Conservation (phyloP, 2,888 invertebrate genomes). For the Noctua janthina region DNA sequence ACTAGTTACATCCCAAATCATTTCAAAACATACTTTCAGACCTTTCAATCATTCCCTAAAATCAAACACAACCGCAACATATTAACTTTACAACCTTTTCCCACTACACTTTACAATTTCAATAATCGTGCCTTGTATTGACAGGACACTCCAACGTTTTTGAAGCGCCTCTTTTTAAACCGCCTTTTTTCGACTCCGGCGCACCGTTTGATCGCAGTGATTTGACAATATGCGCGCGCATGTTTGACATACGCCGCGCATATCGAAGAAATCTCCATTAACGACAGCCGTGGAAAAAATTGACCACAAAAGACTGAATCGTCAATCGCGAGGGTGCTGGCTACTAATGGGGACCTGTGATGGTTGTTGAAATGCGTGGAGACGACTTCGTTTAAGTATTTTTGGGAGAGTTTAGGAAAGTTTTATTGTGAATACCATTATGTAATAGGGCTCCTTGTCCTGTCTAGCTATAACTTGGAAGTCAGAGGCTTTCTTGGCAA, state of each 20-base stretch:
- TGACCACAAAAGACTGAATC: slow-evolving; percentile 86
- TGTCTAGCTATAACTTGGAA: not conserved
- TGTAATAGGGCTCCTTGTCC: not conserved
- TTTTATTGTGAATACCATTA: not conserved
- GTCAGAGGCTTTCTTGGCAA: not conserved
- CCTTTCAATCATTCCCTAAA: slow-evolving; percentile 52
- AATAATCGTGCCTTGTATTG: slow-evolving; percentile 79
- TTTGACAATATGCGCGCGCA: slow-evolving; percentile 84
- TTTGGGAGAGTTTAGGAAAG: not conserved
- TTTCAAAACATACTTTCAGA: slow-evolving; percentile 1
- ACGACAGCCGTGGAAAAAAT: slow-evolving; percentile 86
- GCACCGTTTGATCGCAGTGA: slow-evolving; percentile 86
- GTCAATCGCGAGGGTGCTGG: slow-evolving; percentile 87
- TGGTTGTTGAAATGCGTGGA: slow-evolving; percentile 68
- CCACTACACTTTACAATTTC: slow-evolving; percentile 72
- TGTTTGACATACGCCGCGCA: slow-evolving; percentile 83
- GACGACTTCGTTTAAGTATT: slow-evolving; percentile 37
- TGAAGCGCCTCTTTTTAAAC: slow-evolving; percentile 68
- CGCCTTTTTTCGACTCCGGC: slow-evolving; percentile 72
- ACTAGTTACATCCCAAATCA: not conserved
- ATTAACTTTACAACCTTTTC: slow-evolving; percentile 67
- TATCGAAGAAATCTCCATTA: slow-evolving; percentile 88
- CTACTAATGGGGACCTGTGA: slow-evolving; percentile 85
- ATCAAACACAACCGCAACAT: slow-evolving; percentile 62
- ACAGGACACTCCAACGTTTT: slow-evolving; percentile 77